Conservation (phyloP, 2,797 vertebrate species). For the Neosalanx taihuensis region DNA sequence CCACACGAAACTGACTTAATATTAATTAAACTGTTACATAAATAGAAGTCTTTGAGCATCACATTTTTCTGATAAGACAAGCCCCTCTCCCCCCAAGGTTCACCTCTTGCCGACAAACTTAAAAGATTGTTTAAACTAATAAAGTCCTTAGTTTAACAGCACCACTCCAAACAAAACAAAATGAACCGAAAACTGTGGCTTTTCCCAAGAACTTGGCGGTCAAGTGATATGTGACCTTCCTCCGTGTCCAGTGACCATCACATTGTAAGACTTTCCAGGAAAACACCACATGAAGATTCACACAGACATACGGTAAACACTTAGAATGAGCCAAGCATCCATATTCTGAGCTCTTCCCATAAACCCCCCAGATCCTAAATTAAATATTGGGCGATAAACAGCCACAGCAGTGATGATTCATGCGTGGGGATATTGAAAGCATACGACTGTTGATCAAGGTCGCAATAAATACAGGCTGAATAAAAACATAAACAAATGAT, state of each 20-base stretch:
- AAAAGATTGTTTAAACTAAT: neutral
- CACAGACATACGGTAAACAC: slow-evolving; percentile 13
- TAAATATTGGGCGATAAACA: too few relatives aligned
- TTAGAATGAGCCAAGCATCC: neutral
- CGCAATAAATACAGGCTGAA: too few relatives aligned
- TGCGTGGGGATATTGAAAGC: too few relatives aligned
- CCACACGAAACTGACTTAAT: neutral
- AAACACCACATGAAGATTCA: slow-evolving; percentile 8
- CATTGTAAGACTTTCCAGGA: neutral
- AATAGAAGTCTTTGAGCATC: neutral
- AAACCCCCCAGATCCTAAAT: slow-evolving; percentile 10
- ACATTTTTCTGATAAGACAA: neutral
- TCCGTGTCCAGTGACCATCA: neutral
- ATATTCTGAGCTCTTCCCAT: slow-evolving; percentile 1
- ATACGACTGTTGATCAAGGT: too few relatives aligned
- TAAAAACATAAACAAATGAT: neutral
- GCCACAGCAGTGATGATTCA: too few relatives aligned
- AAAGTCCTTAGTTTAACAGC: neutral
- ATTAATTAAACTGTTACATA: slow-evolving; percentile 5
- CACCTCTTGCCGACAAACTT: neutral
- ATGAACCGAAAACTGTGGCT: slow-evolving; percentile 16
- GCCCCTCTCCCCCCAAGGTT: neutral
- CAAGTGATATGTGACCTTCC: neutral
- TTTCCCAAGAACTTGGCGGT: slow-evolving; percentile 26
- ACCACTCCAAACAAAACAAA: slow-evolving; percentile 28